Percentiles rank a stretch among this genome's conserved stretches.
These are phyloP conservation scores for Agriopis leucophaearia DNA, from an alignment of 2,888 invertebrate species.

Conservation along the genomic window DNA sequence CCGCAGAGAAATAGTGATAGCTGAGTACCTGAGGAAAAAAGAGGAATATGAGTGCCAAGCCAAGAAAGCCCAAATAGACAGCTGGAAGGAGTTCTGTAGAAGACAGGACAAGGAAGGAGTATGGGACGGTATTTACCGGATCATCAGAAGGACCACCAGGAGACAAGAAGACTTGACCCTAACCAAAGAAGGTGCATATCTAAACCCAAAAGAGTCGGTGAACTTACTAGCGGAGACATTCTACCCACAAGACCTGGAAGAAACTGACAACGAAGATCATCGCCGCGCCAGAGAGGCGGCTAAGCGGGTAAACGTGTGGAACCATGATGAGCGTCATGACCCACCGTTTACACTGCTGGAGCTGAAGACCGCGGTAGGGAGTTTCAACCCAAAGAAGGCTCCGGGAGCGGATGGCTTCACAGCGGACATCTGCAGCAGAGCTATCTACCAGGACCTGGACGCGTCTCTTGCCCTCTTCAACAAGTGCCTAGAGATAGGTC, in stretches of 20 bases:
- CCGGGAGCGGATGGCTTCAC: slow-evolving; percentile 17
- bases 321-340: slow-evolving; percentile 12
- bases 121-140: slow-evolving; percentile 19
- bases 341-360: slow-evolving; percentile 36
- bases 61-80: slow-evolving; percentile 30
- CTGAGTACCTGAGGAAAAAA: not conserved
- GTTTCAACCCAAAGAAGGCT: not conserved
- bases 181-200: not conserved
- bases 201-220: not conserved
- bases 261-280: not conserved
- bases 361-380: slow-evolving; percentile 1
- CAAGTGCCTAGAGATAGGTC: slow-evolving; percentile 1
- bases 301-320: not conserved
- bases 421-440: not conserved
- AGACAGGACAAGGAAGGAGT: slow-evolving; percentile 34
- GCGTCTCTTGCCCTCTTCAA: not conserved
- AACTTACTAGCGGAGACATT: not conserved
- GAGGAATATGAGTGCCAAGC: not conserved
- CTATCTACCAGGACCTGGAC: not conserved
- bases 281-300: not conserved
- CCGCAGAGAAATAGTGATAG: not conserved
- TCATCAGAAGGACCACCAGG: not conserved
- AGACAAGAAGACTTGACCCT: not conserved
- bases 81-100: slow-evolving; percentile 27
- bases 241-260: not conserved